A percentile compares a stretch with the other conserved stretches of the same genome.
Evolutionary conservation across 2,888 invertebrate species (phyloP).

Genomic region (Andrena minutula): DNA sequence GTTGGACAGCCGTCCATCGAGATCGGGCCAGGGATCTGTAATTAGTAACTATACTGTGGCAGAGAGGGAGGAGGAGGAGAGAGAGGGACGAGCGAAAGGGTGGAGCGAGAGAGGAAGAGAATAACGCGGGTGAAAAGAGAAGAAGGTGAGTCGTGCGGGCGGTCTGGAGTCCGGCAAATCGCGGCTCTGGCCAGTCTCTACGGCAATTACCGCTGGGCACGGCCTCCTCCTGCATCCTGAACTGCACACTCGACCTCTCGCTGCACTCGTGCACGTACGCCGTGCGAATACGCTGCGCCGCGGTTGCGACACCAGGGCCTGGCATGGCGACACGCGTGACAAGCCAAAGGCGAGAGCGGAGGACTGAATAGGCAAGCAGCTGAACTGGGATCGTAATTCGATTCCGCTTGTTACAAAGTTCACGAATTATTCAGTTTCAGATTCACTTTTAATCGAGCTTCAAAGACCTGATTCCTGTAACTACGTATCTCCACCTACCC

Average conservation of each 20-base stretch:
- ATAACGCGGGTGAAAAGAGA: slow-evolving; percentile 44
- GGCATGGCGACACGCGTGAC: slow-evolving; percentile 1
- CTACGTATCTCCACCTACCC: too few species aligned
- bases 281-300: slow-evolving; percentile 64
- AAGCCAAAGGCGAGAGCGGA: slow-evolving; percentile 4
- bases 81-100: slow-evolving; percentile 13
- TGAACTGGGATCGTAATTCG: slow-evolving; percentile 18
- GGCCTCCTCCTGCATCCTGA: slow-evolving; percentile 66
- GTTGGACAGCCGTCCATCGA: slow-evolving; percentile 49
- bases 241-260: slow-evolving; percentile 57
- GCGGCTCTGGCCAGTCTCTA: slow-evolving; percentile 69
- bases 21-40: slow-evolving; percentile 61
- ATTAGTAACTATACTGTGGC: slow-evolving; percentile 61
- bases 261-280: slow-evolving; percentile 38
- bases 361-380: slow-evolving; percentile 18
- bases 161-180: slow-evolving; percentile 60
- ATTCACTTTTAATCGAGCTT: neutral
- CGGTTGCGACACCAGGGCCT: slow-evolving; percentile 17
- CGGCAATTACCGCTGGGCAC: slow-evolving; percentile 75
- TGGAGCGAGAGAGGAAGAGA: neutral
- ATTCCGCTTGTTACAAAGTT: neutral
- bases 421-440: neutral
- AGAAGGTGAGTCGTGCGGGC: slow-evolving; percentile 62
- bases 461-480: neutral
- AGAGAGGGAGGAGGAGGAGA: slow-evolving; percentile 8